phyloP scores from a whole-genome alignment of 2,888 invertebrate genomes.

The Scaptomyza tumidula region DNA sequence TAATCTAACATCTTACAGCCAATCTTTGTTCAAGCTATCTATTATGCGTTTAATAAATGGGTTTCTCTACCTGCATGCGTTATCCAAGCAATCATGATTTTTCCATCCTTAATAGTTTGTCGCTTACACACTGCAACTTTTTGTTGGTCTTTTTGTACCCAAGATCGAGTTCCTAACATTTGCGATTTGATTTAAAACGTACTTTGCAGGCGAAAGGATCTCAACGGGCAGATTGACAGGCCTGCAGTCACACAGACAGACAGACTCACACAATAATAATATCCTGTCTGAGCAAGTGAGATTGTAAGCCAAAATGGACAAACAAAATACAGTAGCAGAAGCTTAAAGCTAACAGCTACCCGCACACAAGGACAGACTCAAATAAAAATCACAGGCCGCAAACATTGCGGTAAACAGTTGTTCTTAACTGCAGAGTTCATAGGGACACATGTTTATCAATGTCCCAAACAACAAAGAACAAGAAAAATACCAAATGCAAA shows the following conservation, averaged over 20 bases:
- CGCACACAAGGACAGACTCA: conserved; percentile 27
- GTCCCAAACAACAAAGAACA: conserved; percentile 32
- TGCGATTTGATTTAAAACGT: neutral
- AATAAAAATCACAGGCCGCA: conserved; percentile 55
- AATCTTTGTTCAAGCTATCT: neutral
- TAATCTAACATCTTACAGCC: too few relatives aligned
- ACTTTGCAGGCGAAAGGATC: conserved; percentile 41
- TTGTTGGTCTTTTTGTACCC: neutral
- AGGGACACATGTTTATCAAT: conserved; percentile 66
- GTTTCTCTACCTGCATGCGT: neutral
- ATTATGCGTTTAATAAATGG: too few relatives aligned
- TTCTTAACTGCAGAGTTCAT: conserved; percentile 64
- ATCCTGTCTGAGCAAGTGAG: conserved; percentile 57
- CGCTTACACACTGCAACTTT: neutral
- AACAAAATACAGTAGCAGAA: conserved; percentile 4
- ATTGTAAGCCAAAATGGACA: conserved; percentile 29
- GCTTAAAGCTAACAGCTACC: conserved; percentile 36
- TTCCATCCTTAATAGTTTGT: neutral
- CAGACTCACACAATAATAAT: conserved; percentile 15
- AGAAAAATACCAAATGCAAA: conserved; percentile 4
- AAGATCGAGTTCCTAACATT: conserved; percentile 33
- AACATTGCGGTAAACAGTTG: conserved; percentile 66
- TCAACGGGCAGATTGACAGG: conserved; percentile 6
- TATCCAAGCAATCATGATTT: neutral
- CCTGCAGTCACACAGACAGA: conserved; percentile 1